Evolutionary conservation across 2,888 invertebrate species (phyloP).

Genomic region (Argynnis bischoffii): DNA sequence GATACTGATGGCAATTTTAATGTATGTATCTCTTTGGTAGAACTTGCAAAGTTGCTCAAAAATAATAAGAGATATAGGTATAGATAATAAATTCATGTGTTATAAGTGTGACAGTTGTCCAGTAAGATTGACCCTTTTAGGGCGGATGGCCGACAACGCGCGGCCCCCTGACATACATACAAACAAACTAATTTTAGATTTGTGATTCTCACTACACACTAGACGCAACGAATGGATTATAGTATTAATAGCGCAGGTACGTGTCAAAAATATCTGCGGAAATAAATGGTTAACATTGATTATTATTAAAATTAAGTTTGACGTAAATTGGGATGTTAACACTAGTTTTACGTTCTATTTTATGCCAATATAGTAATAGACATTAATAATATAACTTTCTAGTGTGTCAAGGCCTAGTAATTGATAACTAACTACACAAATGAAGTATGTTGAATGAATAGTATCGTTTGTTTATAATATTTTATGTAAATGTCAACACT

Average conservation of each 20-base stretch:
- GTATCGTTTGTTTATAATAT: too few relatives aligned
- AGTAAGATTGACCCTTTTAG: slow-evolving; percentile 70
- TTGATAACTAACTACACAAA: too few relatives aligned
- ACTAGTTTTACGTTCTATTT: too few relatives aligned
- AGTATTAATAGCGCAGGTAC: slow-evolving; percentile 60
- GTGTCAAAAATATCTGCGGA: slow-evolving; percentile 56
- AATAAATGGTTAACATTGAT: slow-evolving; percentile 43
- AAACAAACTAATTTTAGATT: slow-evolving; percentile 73
- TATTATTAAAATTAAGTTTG: not conserved
- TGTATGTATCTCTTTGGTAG: not conserved
- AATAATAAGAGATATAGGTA: not conserved
- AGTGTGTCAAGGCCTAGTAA: too few relatives aligned
- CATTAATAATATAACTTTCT: too few relatives aligned
- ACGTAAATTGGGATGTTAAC: not conserved
- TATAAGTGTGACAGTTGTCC: slow-evolving; percentile 32
- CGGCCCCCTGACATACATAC: slow-evolving; percentile 80
- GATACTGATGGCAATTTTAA: too few relatives aligned
- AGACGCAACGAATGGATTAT: slow-evolving; percentile 69
- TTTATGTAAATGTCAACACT: too few relatives aligned
- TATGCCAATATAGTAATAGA: too few relatives aligned
- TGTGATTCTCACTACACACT: slow-evolving; percentile 71
- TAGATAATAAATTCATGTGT: slow-evolving; percentile 14
- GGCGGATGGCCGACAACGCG: slow-evolving; percentile 60
- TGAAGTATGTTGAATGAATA: too few relatives aligned
- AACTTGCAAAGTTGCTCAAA: not conserved